Base-by-base conservation (phyloP, 2,113 vertebrate species). In the Podilymbus podiceps region DNA sequence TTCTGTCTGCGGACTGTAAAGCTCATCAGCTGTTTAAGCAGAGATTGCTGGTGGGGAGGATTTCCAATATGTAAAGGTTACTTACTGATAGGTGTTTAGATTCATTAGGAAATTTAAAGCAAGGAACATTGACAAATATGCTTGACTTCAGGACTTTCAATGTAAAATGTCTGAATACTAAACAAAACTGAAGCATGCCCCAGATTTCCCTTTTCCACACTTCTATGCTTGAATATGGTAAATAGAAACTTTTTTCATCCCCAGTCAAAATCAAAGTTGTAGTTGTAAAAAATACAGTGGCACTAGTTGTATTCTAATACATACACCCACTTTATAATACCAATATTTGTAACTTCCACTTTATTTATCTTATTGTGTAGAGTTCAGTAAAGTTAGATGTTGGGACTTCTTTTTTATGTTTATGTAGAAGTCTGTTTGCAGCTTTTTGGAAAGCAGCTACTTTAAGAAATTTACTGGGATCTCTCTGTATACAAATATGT, bases 351-450 rank as follows among this genome's bases (percentile, higher is more conserved):
- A 88, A 80, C 55, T 95, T 96, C 44, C 91, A 76, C 68, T 92
- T 95, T 94, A n/a, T 94, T 96, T 93, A 90, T 40, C 88, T 96
- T 42, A 33, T 94, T 16, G 5, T 94, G 72, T 93, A 12, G 92
- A 94, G 76, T 49, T 92, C 92, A 28, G 74, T 95, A 38, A 83
- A 96, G 92, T 96, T 96, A 95, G 92, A 94, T 96, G 90, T 46
- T 78, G 63, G 74, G 93, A n/a, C 14, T 22, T 71, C 50, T 88
- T 86, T 55, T 71, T 76, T 49, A 42, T 63, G 69, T 50, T 75
- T 60, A 35, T 59, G 64, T 63, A 35, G 44, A 81, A 93, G 68
- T 89, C 64, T 90, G 82, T 80, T 28, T 55, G 83, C 92, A 93
- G 83, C 85, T 94, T 96, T 92, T 42, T 64, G 59, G 62, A 56